Percentiles rank a stretch among this genome's conserved stretches.
These are phyloP conservation scores for Atractosteus spatula DNA, from an alignment of 2,113 vertebrate genomes.

Conservation along the genomic window DNA sequence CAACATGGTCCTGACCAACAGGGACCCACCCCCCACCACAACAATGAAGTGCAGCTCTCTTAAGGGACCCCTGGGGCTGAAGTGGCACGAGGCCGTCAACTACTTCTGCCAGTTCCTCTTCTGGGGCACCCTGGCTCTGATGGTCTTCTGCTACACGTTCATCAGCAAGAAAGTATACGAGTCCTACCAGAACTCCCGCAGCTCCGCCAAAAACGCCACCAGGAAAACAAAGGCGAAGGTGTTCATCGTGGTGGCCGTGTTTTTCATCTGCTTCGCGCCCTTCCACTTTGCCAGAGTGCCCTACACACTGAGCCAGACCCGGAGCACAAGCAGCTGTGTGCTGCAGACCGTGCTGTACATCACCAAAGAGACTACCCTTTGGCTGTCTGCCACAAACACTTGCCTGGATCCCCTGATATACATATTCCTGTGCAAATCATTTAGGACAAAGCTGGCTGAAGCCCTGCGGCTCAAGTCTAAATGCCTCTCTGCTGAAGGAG, in stretches of 20 bases:
- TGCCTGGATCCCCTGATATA: conserved; percentile 74
- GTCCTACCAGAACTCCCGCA: conserved; percentile 63
- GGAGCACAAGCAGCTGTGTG: conserved; percentile 32
- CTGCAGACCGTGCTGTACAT: conserved; percentile 54
- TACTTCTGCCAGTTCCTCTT: conserved; percentile 69
- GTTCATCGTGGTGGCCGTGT: conserved; percentile 68
- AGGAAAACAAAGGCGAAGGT: conserved; percentile 61
- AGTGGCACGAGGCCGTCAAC: conserved; percentile 66
- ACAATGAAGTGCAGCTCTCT: conserved; percentile 57
- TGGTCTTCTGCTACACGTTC: conserved; percentile 67
- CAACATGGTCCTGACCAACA: conserved; percentile 61
- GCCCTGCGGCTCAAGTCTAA: conserved; percentile 36
- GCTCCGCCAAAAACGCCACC: conserved; percentile 42
- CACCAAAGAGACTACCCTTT: conserved; percentile 66
- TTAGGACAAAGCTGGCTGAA: conserved; percentile 54
- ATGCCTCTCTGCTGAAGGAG: neutral
- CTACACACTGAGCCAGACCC: conserved; percentile 66
- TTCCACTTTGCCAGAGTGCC: conserved; percentile 63
- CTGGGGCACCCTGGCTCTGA: conserved; percentile 61
- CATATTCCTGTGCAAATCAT: conserved; percentile 64
- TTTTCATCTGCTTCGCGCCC: conserved; percentile 68
- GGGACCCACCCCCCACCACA: neutral
- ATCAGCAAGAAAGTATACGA: conserved; percentile 71
- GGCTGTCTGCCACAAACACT: conserved; percentile 65
- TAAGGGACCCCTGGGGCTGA: conserved; percentile 55